Evolutionary conservation across 2,113 vertebrate species (phyloP).

Genomic region (Nothobranchius furzeri): DNA sequence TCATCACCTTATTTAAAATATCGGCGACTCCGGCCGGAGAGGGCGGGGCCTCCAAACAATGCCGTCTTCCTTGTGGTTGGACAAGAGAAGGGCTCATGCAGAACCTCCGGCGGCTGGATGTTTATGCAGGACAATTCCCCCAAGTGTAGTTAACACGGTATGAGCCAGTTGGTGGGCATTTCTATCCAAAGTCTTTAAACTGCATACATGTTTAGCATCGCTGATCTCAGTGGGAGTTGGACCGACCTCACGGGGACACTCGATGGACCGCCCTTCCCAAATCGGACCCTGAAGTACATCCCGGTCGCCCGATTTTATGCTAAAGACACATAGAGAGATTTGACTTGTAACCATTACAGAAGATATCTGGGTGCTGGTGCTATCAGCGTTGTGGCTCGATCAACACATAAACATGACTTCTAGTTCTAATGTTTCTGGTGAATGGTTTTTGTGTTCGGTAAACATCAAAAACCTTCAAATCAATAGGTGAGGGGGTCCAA

Average conservation of each 20-base stretch:
- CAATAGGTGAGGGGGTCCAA: no score
- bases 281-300: no score
- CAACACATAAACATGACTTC: no score
- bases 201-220: conserved; percentile 55
- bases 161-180: conserved; percentile 53
- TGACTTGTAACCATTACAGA: no score
- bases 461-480: no score
- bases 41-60: conserved; percentile 55
- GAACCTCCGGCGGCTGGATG: conserved; percentile 50
- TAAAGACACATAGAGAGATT: no score
- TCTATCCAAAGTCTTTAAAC: conserved; percentile 47
- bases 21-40: conserved; percentile 49
- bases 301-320: no score
- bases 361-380: no score
- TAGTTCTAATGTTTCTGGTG: no score
- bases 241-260: conserved; percentile 17
- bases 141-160: conserved; percentile 59
- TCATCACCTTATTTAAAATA: conserved; percentile 73
- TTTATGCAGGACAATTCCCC: conserved; percentile 62
- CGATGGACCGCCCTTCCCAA: neutral
- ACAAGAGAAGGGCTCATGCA: conserved; percentile 39
- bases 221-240: conserved; percentile 38
- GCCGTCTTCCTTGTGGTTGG: conserved; percentile 39
- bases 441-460: no score
- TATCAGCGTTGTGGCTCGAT: no score